Conservation (phyloP, 2,888 invertebrate genomes). For the Mayetiola destructor region DNA sequence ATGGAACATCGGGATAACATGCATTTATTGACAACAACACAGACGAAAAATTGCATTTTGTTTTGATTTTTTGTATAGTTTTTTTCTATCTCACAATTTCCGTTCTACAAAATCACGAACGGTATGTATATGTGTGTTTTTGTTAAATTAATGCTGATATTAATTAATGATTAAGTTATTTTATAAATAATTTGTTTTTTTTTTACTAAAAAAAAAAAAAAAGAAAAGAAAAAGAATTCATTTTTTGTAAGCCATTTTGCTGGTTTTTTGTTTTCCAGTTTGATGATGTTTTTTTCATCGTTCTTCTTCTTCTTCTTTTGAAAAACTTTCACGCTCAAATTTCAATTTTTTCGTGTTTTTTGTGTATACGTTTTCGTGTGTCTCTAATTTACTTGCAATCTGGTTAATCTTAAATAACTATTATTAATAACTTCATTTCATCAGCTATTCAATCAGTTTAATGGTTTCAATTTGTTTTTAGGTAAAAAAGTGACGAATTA, state of each 20-base stretch:
- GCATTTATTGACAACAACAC: no score
- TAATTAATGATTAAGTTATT: slow-evolving; percentile 5
- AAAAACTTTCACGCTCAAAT: no score
- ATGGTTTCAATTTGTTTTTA: slow-evolving; percentile 4
- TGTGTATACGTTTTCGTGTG: neutral
- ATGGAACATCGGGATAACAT: no score
- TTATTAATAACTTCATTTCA: neutral
- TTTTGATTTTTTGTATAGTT: no score
- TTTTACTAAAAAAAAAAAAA: slow-evolving; percentile 3
- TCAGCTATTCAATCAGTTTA: slow-evolving; percentile 3
- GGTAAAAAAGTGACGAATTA: neutral
- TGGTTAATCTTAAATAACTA: slow-evolving; percentile 10
- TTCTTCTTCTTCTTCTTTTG: neutral
- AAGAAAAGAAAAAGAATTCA: no score
- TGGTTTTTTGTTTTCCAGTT: slow-evolving; percentile 1
- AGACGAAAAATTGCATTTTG: no score
- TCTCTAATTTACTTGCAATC: neutral
- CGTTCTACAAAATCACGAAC: no score
- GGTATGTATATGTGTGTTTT: no score
- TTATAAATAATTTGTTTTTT: slow-evolving; percentile 8
- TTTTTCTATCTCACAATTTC: no score
- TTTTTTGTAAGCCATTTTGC: neutral
- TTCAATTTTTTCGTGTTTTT: neutral
- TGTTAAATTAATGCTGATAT: slow-evolving; percentile 11
- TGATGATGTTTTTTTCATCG: neutral